phyloP scores from a whole-genome alignment of 2,113 vertebrate genomes.

The Nettapus auritus region DNA sequence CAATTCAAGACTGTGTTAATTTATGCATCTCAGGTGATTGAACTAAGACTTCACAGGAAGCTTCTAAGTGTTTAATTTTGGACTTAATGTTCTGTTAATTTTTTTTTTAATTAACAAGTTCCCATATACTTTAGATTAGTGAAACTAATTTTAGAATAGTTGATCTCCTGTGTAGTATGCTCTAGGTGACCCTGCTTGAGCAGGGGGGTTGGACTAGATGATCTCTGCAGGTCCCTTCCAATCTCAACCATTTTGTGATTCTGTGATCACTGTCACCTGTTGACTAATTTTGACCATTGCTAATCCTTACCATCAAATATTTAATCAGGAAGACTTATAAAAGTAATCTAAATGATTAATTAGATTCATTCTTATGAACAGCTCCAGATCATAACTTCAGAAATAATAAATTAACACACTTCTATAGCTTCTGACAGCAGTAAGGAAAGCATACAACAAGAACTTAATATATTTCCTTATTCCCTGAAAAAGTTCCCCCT shows the following conservation, averaged over 20 bases:
- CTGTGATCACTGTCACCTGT: background rate
- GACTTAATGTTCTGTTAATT: background rate
- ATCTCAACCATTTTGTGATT: no score
- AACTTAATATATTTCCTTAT: background rate
- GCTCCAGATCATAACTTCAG: background rate
- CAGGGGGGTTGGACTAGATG: no score
- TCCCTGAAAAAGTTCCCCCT: background rate
- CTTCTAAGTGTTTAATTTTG: background rate
- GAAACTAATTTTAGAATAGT: no score
- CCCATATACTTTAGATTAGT: background rate
- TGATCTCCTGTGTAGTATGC: no score
- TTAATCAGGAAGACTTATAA: background rate
- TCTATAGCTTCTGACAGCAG: background rate
- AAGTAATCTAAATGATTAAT: background rate
- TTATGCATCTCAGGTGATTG: background rate
- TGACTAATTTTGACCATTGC: background rate
- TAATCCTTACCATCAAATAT: background rate
- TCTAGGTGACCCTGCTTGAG: no score
- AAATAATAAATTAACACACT: background rate
- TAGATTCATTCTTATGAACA: background rate
- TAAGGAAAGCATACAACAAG: background rate
- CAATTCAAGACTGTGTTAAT: background rate
- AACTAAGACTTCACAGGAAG: background rate
- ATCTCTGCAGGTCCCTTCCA: no score
- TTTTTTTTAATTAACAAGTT: background rate